Percentiles rank a stretch among this genome's conserved stretches.
phyloP scores from a whole-genome alignment of 1,140 invertebrate species.

The Harpegnathos saltator region DNA sequence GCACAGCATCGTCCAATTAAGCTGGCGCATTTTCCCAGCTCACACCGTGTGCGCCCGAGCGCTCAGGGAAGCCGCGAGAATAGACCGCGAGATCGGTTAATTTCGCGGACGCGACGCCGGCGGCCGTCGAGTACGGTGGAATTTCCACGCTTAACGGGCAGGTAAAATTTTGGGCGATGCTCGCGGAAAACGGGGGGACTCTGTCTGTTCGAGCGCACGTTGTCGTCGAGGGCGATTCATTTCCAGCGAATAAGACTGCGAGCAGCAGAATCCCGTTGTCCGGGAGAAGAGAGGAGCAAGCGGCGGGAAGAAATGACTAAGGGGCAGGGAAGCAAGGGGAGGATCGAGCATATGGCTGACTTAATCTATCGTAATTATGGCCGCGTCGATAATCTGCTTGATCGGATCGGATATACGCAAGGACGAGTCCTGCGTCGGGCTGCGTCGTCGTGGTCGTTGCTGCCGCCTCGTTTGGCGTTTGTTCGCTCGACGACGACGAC shows the following conservation, averaged over 20 bases:
- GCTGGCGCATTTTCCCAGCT: not conserved
- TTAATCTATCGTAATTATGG: constrained; percentile 50
- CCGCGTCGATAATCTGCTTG: constrained; percentile 32
- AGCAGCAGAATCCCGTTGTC: constrained; percentile 2
- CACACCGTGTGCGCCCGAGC: too few relatives aligned
- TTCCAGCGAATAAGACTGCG: constrained; percentile 18
- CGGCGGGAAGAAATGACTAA: constrained; percentile 2
- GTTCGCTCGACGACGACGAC: not conserved
- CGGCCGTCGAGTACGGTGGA: too few relatives aligned
- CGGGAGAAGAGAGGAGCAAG: not conserved
- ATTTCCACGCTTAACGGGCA: too few relatives aligned
- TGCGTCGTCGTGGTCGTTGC: not conserved
- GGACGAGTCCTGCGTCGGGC: not conserved
- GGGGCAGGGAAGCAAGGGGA: not conserved
- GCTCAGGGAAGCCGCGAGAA: too few relatives aligned
- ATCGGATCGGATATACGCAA: constrained; percentile 35
- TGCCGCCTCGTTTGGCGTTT: constrained; percentile 8
- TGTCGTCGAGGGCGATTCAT: constrained; percentile 7
- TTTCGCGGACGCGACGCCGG: too few relatives aligned
- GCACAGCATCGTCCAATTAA: not conserved
- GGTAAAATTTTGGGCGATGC: too few relatives aligned
- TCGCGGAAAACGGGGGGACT: too few relatives aligned
- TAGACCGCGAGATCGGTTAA: too few relatives aligned
- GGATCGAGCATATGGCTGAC: not conserved
- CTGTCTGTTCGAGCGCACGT: not conserved